Evolutionary conservation across 2,113 vertebrate genomes (phyloP).

Genomic region (Atherinomorus stipes): DNA sequence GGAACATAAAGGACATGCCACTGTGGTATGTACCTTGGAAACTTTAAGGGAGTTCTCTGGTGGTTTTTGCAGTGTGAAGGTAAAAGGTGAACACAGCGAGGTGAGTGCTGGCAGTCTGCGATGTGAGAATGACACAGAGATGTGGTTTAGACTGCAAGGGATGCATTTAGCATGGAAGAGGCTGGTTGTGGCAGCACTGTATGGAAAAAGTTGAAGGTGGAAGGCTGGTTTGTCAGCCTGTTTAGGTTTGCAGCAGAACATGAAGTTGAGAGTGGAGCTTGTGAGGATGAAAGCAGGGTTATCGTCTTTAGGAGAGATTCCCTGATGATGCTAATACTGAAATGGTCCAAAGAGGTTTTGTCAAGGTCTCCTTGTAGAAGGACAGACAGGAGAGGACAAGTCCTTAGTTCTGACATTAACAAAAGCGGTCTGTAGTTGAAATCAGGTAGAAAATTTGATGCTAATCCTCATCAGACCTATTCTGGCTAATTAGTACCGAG

Average conservation of each 20-base stretch:
- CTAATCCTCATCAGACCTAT: constrained; percentile 57
- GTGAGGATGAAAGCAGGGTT: constrained; percentile 24
- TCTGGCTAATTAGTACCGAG: constrained; percentile 61
- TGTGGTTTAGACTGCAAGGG: constrained; percentile 43
- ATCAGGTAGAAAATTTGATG: constrained; percentile 48
- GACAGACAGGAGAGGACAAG: constrained; percentile 37
- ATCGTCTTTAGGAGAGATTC: constrained; percentile 58
- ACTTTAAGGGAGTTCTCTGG: constrained; percentile 42
- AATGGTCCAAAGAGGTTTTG: constrained; percentile 29
- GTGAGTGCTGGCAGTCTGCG: constrained; percentile 52
- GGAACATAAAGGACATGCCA: constrained; percentile 51
- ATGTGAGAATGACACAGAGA: constrained; percentile 39
- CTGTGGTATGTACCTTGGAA: constrained; percentile 52
- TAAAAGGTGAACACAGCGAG: constrained; percentile 39
- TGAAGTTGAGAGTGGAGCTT: constrained; percentile 33
- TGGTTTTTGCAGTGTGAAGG: constrained; percentile 46
- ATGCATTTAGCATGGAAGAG: constrained; percentile 36
- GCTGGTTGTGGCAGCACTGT: constrained; percentile 7
- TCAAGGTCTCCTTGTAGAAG: constrained; percentile 26
- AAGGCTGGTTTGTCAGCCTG: constrained; percentile 30
- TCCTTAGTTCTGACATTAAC: constrained; percentile 52
- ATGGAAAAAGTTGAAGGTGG: constrained; percentile 34
- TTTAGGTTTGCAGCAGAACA: constrained; percentile 38
- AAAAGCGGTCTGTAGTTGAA: constrained; percentile 34
- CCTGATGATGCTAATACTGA: constrained; percentile 34